Evolutionary conservation across 2,888 invertebrate genomes (phyloP), one percentile per base, ranked within the genome.

Genomic region (Nomada lathburiana): DNA sequence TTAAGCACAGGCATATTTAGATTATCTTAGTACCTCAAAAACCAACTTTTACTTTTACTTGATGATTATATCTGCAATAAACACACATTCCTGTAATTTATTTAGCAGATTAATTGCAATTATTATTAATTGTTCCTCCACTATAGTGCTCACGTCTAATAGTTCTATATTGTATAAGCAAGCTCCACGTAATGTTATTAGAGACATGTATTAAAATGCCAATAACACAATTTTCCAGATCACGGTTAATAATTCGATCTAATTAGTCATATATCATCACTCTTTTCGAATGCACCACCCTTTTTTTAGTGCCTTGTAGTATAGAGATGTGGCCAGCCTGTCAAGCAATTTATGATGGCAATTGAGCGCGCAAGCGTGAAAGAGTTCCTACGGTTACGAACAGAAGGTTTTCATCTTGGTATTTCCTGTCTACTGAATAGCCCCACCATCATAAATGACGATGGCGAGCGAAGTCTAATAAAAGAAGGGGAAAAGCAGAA

Each of bases 361-460:
- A 86, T 89, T 70, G 89, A 86, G 76, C 65, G 80, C 68, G 76
- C 75, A 50, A 76, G 74, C 62, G 80, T 82, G 79, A 88, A 86
- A 85, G 85, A 87, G 87, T 86, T 79, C 71, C 71, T 74, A 68
- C 82, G 72, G 75, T 65, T 79, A 82, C 87, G 75, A 77, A 76
- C 73, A 63, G 74, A 59, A 85, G 86, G 71, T 83, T 86, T 69
- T 85, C 57, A 67, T 60, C 80, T 62, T 82, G 85, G 83, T 78
- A 78, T 88, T 86, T 83, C 84, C 83, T 85, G 85, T 83, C 81
- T 88, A 84, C 82, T 77, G 88, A 88, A 86, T 86, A 76, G 74
- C 82, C 80, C 73, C 77, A 74, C 73, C 73, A 80, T 82, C 85
- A 83, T 89, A 89, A 89, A 89, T 76, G 76, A 79, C 82, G 84